Base-by-base conservation (phyloP, 2,888 invertebrate genomes). In the Cyclophora punctaria region DNA sequence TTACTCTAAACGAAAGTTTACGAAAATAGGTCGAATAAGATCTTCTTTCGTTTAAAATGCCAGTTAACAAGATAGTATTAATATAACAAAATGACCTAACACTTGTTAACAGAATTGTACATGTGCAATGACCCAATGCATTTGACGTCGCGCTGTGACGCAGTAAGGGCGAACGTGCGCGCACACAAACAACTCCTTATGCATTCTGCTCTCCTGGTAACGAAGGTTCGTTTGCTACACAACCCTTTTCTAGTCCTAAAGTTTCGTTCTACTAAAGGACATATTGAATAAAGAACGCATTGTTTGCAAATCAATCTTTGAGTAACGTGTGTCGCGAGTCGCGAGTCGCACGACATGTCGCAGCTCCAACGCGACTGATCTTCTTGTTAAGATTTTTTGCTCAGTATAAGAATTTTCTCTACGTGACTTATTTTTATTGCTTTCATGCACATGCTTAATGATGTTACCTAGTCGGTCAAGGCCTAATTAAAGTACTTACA, bases 161-260 rank as follows among this genome's bases (percentile, higher is more conserved):
- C 66, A 63, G 63, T 73, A 68, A 72, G 78, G 76, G 73, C 58
- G 66, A 70, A 64, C 57, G 64, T 52, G 57, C 53, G 50, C 53
- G 50, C 59, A 63, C 57, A 63, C 64, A 60, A 50, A 64, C 58
- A 77, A 63, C 78, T 63, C 76, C 67, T 75, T 58, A 56, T 57
- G 49, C 42, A 50, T 61, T 76, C 71, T 85, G 76, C 58, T 62
- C 62, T 69, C 83, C 83, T 84, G 69, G 80, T 84, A 67, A 48
- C 60, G 66, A 84, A 85, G 83, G 82, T 85, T 82, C 75, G 72
- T 62, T 71, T 66, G 68, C 69, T 66, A 72, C 67, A 75, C 78
- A 85, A 83, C 85, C 85, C 84, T 85, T 85, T 80, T 73, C 75
- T 75, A 71, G 80, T 77, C 76, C 80, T 82, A 78, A 75, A 76